phyloP scores from a whole-genome alignment of 1,140 invertebrate genomes.

The Notospermus geniculatus region DNA sequence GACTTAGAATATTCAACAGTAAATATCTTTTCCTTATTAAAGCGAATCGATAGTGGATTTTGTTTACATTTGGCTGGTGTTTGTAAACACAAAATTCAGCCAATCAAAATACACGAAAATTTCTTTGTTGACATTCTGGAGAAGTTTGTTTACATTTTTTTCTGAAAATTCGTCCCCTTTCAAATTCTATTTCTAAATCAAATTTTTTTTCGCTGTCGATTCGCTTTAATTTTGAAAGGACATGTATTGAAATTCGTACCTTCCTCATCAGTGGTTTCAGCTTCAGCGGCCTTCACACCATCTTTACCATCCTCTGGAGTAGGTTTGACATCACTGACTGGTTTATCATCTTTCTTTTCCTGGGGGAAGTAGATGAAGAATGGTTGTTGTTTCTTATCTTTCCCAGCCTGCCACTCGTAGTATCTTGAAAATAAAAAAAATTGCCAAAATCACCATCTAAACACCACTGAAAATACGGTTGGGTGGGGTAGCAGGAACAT shows the following conservation, averaged over 20 bases:
- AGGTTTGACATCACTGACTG: background rate
- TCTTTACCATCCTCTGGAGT: background rate
- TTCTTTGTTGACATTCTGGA: no score
- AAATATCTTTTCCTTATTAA: background rate
- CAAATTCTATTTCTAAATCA: no score
- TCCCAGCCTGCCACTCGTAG: slow-evolving; percentile 78
- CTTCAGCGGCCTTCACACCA: slow-evolving; percentile 2
- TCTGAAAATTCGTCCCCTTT: no score
- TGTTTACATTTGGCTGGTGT: no score
- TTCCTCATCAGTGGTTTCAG: slow-evolving; percentile 6
- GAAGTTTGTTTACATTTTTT: no score
- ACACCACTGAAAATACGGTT: no score
- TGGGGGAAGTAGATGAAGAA: slow-evolving; percentile 74
- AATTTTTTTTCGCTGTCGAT: no score
- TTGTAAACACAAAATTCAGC: no score
- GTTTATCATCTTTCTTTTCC: slow-evolving; percentile 28
- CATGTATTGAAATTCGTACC: background rate
- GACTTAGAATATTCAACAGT: background rate
- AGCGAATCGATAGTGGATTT: no score
- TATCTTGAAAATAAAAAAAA: slow-evolving; percentile 59
- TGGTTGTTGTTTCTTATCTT: slow-evolving; percentile 69
- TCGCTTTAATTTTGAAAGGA: background rate
- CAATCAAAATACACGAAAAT: no score
- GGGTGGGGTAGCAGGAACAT: no score
- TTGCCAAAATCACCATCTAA: no score